Base-by-base conservation (phyloP, 2,797 vertebrate genomes). In the Poecilia wingei region DNA sequence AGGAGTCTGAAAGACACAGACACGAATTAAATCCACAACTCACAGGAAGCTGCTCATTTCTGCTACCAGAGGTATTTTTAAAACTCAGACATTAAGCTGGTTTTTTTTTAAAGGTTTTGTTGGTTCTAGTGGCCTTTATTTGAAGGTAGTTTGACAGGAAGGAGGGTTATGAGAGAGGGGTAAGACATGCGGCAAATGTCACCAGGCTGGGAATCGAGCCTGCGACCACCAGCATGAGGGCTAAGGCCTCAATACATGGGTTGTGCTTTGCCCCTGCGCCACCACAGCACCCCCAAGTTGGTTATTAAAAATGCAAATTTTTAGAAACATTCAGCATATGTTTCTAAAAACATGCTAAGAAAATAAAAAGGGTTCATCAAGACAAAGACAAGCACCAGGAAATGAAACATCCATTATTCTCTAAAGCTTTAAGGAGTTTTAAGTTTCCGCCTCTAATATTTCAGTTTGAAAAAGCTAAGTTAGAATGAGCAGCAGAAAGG, bases 1-100 rank as follows among this genome's bases (percentile, higher is more conserved):
- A 98, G 89, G 31, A 96, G 91, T 76, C 96, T 97, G 89, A 22
- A 74, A 72, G 47, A 46, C 47, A 61, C n/a, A 47, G 3, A 6
- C 0, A 73, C 25, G 16, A 25, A 8, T 39, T 66, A 33, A 61
- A 33, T 3, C 31, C 59, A 33, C 28, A 3, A 3, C 59, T 33
- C 31, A 20, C 28, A 61, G 31, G 59, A 13, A 61, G 14, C 59
- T 18, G 5, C 59, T 33, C 12, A 3, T 61, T 61, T 31, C 31
- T 61, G 2, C 14, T 61, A 7, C 14, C 31, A 6, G 31, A 33
- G 13, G 6, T 7, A 8, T 33, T 33, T 18, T 61, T 6, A 61
- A 61, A 61, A 33, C 6, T 4, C 14, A 8, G 14, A 18, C 13
- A 16, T 61, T 18, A 16, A 61, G 31, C 28, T 1, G 18, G 16